phyloP scores from a whole-genome alignment of 2,797 vertebrate species.

The Pseudochaenichthys georgianus region DNA sequence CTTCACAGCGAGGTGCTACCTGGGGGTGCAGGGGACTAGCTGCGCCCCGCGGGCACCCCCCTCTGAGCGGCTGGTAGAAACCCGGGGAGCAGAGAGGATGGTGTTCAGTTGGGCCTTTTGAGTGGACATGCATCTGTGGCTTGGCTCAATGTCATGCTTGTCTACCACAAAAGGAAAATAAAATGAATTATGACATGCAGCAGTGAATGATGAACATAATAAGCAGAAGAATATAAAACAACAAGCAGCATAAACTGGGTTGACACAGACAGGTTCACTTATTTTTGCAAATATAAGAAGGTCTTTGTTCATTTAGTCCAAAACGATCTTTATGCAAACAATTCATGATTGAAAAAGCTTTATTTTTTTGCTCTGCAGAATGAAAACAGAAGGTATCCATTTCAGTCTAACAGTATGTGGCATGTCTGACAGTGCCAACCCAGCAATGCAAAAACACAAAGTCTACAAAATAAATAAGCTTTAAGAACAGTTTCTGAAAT shows the following conservation, averaged over 20 bases:
- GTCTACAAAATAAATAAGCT: slow-evolving; percentile 61
- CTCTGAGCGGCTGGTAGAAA: slow-evolving; percentile 79
- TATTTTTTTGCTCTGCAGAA: slow-evolving; percentile 1
- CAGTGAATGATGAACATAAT: slow-evolving; percentile 75
- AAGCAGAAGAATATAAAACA: slow-evolving; percentile 71
- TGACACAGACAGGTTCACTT: slow-evolving; percentile 67
- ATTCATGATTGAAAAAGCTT: neutral
- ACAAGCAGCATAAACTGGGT: slow-evolving; percentile 62
- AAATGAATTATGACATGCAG: slow-evolving; percentile 89
- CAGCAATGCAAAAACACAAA: slow-evolving; percentile 57
- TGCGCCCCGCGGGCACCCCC: slow-evolving; percentile 77
- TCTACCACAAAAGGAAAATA: slow-evolving; percentile 93
- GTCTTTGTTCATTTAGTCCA: slow-evolving; percentile 18
- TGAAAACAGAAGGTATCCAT: slow-evolving; percentile 9
- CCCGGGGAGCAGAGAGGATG: slow-evolving; percentile 79
- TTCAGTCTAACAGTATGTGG: slow-evolving; percentile 30
- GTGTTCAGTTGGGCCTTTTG: slow-evolving; percentile 83
- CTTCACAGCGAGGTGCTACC: slow-evolving; percentile 80
- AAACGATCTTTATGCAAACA: slow-evolving; percentile 1
- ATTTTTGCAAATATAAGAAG: slow-evolving; percentile 14
- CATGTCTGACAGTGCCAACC: slow-evolving; percentile 64
- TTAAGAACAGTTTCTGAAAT: slow-evolving; percentile 79
- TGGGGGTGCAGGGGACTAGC: slow-evolving; percentile 79
- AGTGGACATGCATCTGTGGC: slow-evolving; percentile 87
- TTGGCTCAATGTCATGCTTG: slow-evolving; percentile 95